Base-by-base conservation (phyloP, 2,113 vertebrate genomes). In the Bostrychus sinensis region DNA sequence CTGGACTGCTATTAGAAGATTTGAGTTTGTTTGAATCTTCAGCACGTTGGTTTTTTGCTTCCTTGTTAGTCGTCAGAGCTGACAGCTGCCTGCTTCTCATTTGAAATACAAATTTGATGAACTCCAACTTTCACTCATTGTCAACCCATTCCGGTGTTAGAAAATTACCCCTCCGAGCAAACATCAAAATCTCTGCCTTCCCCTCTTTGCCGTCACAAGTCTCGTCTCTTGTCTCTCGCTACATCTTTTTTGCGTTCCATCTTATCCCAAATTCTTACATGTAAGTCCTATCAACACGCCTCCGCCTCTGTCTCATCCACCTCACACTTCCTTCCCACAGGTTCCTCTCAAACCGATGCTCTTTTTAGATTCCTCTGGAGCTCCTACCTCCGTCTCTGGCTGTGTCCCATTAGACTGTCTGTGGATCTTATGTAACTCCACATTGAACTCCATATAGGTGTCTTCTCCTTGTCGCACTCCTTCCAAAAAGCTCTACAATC, bases 241-340 rank as follows among this genome's bases (percentile, higher is more conserved):
- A 38, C 12, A 14, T 26, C 9, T 56, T 57, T 48, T 48, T 39
- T 14, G 22, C 56, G 58, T 68, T 56, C 45, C 22, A 20, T n/a
- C 37, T 69, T 48, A 72, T 43, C 16, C 58, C 28, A 68, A 50
- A 61, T 72, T 71, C 50, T 71, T 57, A 53, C 62, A 66, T 58
- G 54, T 56, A 56, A 66, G 56, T 73, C 66, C 56, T 19, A 48
- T 77, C 62, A 72, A 60, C 55, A 53, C 67, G 14, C 69, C 78
- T 68, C 64, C 74, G 61, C 58, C 34, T 46, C 58, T 53, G 58
- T 79, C 42, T 82, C 61, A 78, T 83, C 78, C 62, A 74, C 53
- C 53, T 72, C 56, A 50, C 57, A 20, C 55, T 50, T 55, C 28
- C 59, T 75, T 59, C 67, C 77, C 63, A 57, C 62, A 36, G 56